Conservation (phyloP, 2,888 invertebrate species). For the Plebejus melissa region DNA sequence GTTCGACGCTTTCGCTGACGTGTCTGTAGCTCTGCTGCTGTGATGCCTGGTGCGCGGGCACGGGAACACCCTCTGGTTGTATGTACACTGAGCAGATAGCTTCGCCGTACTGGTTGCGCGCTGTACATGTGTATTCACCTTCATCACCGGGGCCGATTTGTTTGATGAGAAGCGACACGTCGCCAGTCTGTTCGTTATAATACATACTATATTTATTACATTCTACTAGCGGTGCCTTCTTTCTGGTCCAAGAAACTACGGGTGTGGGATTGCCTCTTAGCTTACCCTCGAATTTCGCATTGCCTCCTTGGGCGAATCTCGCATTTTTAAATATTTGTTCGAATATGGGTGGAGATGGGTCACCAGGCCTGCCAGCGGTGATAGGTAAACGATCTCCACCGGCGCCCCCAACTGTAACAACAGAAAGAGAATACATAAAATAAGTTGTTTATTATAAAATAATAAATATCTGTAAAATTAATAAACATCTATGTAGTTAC, state of each 20-base stretch:
- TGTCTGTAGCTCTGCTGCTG: slow-evolving; percentile 83
- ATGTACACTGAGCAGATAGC: slow-evolving; percentile 97
- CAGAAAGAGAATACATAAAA: slow-evolving; percentile 29
- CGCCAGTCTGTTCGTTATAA: slow-evolving; percentile 94
- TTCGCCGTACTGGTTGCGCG: slow-evolving; percentile 96
- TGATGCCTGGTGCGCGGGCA: slow-evolving; percentile 79
- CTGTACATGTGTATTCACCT: slow-evolving; percentile 97
- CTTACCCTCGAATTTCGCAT: slow-evolving; percentile 94
- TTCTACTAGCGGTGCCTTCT: slow-evolving; percentile 89
- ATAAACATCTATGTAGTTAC: too few relatives aligned
- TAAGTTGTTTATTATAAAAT: not conserved
- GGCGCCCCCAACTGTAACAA: slow-evolving; percentile 82
- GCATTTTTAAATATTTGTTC: slow-evolving; percentile 97
- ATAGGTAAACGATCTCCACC: slow-evolving; percentile 73
- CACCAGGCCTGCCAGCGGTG: slow-evolving; percentile 79
- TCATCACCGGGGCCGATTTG: slow-evolving; percentile 97
- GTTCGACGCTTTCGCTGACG: slow-evolving; percentile 80
- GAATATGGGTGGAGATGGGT: slow-evolving; percentile 94
- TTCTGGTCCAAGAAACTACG: slow-evolving; percentile 93
- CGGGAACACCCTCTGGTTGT: slow-evolving; percentile 91
- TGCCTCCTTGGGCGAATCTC: slow-evolving; percentile 95
- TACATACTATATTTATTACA: slow-evolving; percentile 93
- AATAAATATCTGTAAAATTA: too few relatives aligned
- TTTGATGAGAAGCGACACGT: slow-evolving; percentile 93
- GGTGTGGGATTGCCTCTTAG: slow-evolving; percentile 95